A percentile compares a stretch with the other conserved stretches of the same genome.
Conservation (phyloP, 2,113 vertebrate species). For the Empidonax alnorum region DNA sequence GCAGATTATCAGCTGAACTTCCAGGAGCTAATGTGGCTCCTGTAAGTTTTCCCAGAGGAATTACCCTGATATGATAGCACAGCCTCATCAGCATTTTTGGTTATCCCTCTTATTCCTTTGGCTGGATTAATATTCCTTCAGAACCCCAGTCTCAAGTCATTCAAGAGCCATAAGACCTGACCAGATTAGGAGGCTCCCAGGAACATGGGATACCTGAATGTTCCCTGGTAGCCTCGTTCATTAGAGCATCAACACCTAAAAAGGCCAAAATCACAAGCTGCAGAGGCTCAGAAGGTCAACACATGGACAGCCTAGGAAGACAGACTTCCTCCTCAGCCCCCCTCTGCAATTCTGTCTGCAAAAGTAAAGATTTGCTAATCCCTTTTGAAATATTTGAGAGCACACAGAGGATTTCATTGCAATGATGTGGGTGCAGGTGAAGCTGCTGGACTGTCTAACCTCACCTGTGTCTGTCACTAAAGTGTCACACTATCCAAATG, state of each 20-base stretch:
- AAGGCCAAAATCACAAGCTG: not conserved
- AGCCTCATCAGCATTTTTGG: not conserved
- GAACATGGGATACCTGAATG: not conserved
- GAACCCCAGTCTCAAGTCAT: not conserved
- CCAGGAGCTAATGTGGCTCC: not conserved
- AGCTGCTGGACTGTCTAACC: not conserved
- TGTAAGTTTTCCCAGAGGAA: not conserved
- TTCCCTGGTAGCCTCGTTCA: not conserved
- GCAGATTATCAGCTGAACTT: not conserved
- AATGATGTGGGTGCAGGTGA: no score
- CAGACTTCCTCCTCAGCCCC: not conserved
- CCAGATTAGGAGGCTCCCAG: not conserved
- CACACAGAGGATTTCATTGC: rapidly evolving
- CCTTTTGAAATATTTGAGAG: not conserved
- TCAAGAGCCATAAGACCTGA: not conserved
- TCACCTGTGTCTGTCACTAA: not conserved
- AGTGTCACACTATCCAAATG: not conserved
- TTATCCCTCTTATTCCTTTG: not conserved
- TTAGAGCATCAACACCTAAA: not conserved
- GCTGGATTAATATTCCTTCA: not conserved
- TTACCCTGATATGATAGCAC: not conserved
- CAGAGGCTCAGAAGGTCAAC: not conserved
- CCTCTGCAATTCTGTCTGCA: not conserved
- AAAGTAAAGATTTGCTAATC: rapidly evolving
- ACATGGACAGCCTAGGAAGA: not conserved